phyloP scores from a whole-genome alignment of 2,888 invertebrate genomes.

The Spatulosminthurus flaviceps region DNA sequence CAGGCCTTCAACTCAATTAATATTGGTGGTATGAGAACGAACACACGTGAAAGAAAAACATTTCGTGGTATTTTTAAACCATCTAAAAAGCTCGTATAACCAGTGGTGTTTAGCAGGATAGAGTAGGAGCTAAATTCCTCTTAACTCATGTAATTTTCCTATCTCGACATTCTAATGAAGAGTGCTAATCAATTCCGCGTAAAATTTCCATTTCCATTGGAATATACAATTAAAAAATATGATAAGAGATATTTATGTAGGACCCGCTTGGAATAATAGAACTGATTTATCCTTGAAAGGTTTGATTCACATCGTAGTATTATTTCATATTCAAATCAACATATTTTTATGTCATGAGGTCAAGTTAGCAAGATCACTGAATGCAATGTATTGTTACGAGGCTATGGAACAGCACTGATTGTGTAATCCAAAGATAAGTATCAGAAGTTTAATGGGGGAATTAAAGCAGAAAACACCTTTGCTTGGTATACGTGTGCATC shows the following conservation, averaged over 20 bases:
- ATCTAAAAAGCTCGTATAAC: too few relatives aligned
- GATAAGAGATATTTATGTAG: too few relatives aligned
- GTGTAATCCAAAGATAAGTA: background rate
- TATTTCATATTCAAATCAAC: slow-evolving; percentile 8
- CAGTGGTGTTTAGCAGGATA: too few relatives aligned
- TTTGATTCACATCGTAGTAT: background rate
- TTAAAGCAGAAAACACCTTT: background rate
- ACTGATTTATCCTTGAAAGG: slow-evolving; percentile 9
- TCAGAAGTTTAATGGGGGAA: background rate
- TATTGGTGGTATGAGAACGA: too few relatives aligned
- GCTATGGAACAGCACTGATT: slow-evolving; percentile 2
- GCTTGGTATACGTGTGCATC: too few relatives aligned
- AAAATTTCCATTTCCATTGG: background rate
- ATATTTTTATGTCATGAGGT: slow-evolving; percentile 22
- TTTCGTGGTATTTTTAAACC: too few relatives aligned
- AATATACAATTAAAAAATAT: too few relatives aligned
- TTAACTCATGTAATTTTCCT: too few relatives aligned
- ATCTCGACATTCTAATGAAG: background rate
- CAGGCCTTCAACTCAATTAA: too few relatives aligned
- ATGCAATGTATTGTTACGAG: background rate
- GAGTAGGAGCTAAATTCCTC: too few relatives aligned
- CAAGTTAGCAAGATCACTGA: slow-evolving; percentile 15
- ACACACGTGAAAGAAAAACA: too few relatives aligned
- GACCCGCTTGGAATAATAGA: background rate
- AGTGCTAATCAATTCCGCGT: background rate